Percentiles rank a stretch among this genome's conserved stretches.
Conservation (phyloP, 1,140 invertebrate genomes). For the Paramacrobiotus metropolitanus region DNA sequence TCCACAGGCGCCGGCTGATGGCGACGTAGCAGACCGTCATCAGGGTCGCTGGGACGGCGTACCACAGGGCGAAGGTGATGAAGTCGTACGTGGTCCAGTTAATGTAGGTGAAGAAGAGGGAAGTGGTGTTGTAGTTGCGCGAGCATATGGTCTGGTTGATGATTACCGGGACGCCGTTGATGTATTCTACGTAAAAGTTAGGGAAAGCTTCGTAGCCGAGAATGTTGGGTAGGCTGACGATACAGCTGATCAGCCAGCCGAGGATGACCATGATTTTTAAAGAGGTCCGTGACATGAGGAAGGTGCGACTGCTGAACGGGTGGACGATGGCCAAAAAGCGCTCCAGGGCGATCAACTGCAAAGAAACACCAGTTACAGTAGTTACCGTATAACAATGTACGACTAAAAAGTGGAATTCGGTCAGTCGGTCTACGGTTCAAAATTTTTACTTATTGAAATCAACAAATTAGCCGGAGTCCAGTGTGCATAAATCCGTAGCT, state of each 20-base stretch:
- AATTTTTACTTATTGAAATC: neutral
- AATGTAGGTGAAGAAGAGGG: no score
- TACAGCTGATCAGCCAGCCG: neutral
- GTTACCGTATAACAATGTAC: neutral
- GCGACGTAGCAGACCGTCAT: neutral
- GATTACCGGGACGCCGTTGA: neutral
- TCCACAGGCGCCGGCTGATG: neutral
- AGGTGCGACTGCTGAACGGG: slow-evolving; percentile 29
- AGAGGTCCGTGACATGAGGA: neutral
- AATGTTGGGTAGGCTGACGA: neutral
- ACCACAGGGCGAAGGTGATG: neutral
- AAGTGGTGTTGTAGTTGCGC: neutral
- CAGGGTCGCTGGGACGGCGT: neutral
- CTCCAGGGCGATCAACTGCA: slow-evolving; percentile 40
- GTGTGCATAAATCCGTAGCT: neutral
- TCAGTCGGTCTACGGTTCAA: neutral
- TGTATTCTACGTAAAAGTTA: no score
- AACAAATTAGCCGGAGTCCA: no score
- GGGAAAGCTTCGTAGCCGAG: neutral
- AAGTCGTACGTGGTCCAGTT: neutral
- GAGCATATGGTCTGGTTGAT: neutral
- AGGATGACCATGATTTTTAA: neutral
- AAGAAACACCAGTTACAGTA: neutral
- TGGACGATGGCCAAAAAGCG: slow-evolving; percentile 55
- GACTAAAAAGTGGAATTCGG: neutral